Evolutionary conservation across 1,140 invertebrate species (phyloP), one percentile per base, ranked within the genome.

Genomic region (Phymorhynchus buccinoides): DNA sequence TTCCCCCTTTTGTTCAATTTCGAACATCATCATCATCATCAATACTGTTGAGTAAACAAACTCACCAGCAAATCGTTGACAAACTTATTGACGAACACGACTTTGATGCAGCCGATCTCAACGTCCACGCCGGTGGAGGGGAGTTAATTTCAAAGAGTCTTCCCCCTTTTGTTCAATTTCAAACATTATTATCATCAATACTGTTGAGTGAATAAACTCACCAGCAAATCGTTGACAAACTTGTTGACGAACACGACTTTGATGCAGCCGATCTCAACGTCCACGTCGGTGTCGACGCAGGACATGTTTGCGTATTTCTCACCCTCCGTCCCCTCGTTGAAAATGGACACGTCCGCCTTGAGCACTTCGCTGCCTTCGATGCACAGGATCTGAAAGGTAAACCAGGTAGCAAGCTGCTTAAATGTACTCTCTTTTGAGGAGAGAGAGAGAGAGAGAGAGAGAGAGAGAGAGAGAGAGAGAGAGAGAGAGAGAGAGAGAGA

Each of bases 381-480:
- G 85, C 95, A 95, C 71, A 98, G 91, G 78, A 97, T 97, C 96
- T 97, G 89, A n/a, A n/a, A n/a, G n/a, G n/a, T n/a, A n/a, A n/a
- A n/a, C n/a, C n/a, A n/a, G n/a, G n/a, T n/a, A n/a, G n/a, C n/a
- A n/a, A n/a, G n/a, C n/a, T n/a, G n/a, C n/a, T n/a, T n/a, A n/a
- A n/a, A n/a, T n/a, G n/a, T n/a, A n/a, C n/a, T n/a, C n/a, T n/a
- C n/a, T n/a, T n/a, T n/a, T n/a, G n/a, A n/a, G n/a, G n/a, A n/a
- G n/a, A n/a, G n/a, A n/a, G n/a, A n/a, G n/a, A n/a, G n/a, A n/a
- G n/a, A n/a, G n/a, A n/a, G n/a, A n/a, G n/a, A n/a, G n/a, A n/a
- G n/a, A n/a, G n/a, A n/a, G n/a, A n/a, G n/a, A n/a, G n/a, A n/a
- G n/a, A n/a, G n/a, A n/a, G n/a, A n/a, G n/a, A n/a, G n/a, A n/a